Base-by-base conservation (phyloP, 2,113 vertebrate species). In the Apodemus sylvaticus region DNA sequence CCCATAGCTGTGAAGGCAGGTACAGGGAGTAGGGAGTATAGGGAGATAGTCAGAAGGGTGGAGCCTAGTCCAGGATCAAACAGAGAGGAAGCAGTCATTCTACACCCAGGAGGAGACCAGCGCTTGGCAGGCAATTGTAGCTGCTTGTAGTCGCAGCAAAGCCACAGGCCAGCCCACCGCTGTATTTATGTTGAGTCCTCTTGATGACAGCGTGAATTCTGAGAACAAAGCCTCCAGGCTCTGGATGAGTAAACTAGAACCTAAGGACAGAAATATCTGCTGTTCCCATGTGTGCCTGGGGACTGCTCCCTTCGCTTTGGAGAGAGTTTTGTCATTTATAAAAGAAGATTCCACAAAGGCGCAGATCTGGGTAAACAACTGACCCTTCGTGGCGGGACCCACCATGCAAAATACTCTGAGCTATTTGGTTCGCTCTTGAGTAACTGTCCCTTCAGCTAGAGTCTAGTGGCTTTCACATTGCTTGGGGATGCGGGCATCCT, bases 181-280 rank as follows among this genome's bases (percentile, higher is more conserved):
- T 20, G 71, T 66, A 3, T 93, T 86, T 85, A 81, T 45, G 24
- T 2, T 20, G 60, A 66, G 95, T 71, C 93, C 86, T 93, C 96
- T 89, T 77, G 92, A 97, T 88, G 94, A 95, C 91, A 93, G 95
- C 73, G 0, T 71, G 93, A 73, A 62, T 95, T 93, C 95, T 96
- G 92, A 95, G 94, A 95, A 96, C 96, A 96, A 94, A 94, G 95
- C 96, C 51, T 7, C 83, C 87, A 48, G 91, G 76, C 90, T 0
- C 16, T 4, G 90, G 89, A 39, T 48, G 58, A 71, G 96, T 79
- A 76, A 93, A 93, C 93, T 5, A 31, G 97, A 97, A 68, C 83
- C 78, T 70, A 9, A 62, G 19, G 82, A 89, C 79, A 73, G 60
- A 97, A 96, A 92, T 81, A 94, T 93, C 90, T 31, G 19, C 83